These are phyloP conservation scores for Hyperoodon ampullatus DNA, from an alignment of 2,113 vertebrate genomes.

Conservation along the genomic window DNA sequence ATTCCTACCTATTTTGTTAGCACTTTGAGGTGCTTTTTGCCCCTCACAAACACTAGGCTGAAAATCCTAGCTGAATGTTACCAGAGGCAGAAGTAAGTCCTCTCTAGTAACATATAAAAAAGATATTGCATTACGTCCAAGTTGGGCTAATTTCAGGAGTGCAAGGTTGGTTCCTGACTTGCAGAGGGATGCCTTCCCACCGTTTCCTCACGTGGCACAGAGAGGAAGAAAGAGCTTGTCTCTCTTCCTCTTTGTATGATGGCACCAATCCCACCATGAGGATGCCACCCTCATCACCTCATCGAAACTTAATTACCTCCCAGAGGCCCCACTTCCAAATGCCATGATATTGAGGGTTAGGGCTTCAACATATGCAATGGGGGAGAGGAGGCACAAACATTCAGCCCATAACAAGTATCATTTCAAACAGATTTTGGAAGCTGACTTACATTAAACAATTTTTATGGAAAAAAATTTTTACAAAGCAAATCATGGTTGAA, in stretches of 20 bases:
- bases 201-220: neutral
- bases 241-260: neutral
- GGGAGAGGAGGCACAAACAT: neutral
- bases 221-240: neutral
- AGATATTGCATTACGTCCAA: neutral
- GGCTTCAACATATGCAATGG: neutral
- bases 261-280: neutral
- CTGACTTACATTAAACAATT: neutral
- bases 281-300: neutral
- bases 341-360: neutral
- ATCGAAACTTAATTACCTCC: neutral
- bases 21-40: neutral
- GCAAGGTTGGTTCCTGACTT: neutral
- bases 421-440: neutral
- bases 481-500: neutral
- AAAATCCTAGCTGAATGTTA: neutral
- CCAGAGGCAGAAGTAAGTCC: neutral
- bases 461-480: neutral
- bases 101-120: neutral
- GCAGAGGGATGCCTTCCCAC: neutral
- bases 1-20: neutral
- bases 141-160: neutral
- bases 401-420: neutral
- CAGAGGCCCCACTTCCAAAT: neutral
- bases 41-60: neutral